These are phyloP conservation scores for Mycalesis mineus DNA, from an alignment of 2,888 invertebrate genomes.

Conservation along the genomic window DNA sequence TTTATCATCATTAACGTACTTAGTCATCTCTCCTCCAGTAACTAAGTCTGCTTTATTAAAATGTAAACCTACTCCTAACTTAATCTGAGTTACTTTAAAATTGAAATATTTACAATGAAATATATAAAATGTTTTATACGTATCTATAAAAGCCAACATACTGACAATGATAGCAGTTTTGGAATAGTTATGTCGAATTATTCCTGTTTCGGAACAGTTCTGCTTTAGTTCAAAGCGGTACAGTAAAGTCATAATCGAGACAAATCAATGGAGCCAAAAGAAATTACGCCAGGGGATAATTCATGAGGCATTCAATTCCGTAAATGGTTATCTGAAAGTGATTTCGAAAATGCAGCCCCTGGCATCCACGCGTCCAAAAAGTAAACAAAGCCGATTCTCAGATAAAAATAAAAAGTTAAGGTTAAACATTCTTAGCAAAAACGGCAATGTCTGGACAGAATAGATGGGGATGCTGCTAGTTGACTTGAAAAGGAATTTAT, in stretches of 20 bases:
- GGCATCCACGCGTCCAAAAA: slow-evolving; percentile 42
- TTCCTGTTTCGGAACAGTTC: neutral
- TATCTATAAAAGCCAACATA: too few relatives aligned
- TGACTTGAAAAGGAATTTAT: slow-evolving; percentile 4
- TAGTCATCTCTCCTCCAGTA: too few relatives aligned
- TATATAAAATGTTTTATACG: too few relatives aligned
- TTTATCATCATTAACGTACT: neutral
- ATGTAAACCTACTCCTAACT: too few relatives aligned
- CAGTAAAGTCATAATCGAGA: slow-evolving; percentile 12
- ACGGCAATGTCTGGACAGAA: neutral
- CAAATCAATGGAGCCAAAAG: slow-evolving; percentile 32
- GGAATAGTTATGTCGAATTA: neutral
- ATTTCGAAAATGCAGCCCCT: slow-evolving; percentile 59
- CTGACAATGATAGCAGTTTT: too few relatives aligned
- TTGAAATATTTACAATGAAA: neutral
- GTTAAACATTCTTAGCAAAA: slow-evolving; percentile 3
- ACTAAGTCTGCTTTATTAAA: too few relatives aligned
- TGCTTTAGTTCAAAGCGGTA: neutral
- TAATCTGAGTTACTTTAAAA: too few relatives aligned
- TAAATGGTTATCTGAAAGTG: slow-evolving; percentile 67
- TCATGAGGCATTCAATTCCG: slow-evolving; percentile 73
- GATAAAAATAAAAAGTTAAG: neutral
- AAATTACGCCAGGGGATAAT: slow-evolving; percentile 55
- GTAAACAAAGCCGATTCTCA: slow-evolving; percentile 32
- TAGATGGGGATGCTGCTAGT: neutral